Conservation (phyloP, 1,140 invertebrate species). For the Caenorhabditis tropicalis region DNA sequence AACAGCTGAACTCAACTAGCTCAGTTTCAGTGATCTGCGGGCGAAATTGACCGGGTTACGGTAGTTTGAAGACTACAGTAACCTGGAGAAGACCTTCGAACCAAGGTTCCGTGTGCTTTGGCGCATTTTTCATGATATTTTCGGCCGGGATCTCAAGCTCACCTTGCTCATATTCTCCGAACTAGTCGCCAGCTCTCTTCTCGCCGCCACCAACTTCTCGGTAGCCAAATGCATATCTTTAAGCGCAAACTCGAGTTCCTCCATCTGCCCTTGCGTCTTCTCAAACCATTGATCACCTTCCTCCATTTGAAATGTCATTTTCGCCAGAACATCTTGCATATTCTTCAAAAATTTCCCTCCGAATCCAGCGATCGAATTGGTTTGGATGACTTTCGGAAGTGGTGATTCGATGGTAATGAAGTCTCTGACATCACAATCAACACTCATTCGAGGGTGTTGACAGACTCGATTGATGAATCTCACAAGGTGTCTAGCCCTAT, state of each 20-base stretch:
- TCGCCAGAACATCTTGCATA: slow-evolving; percentile 79
- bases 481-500: slow-evolving; percentile 87
- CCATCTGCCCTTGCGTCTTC: slow-evolving; percentile 89
- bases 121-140: too few species aligned
- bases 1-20: too few species aligned
- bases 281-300: slow-evolving; percentile 99
- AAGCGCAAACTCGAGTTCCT: slow-evolving; percentile 87
- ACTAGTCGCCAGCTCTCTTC: slow-evolving; percentile 83
- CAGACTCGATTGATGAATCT: slow-evolving; percentile 89
- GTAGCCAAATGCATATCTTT: slow-evolving; percentile 86
- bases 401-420: slow-evolving; percentile 85
- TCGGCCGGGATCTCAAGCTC: too few species aligned
- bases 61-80: too few species aligned
- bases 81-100: too few species aligned
- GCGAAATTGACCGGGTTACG: too few species aligned
- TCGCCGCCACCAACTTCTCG: slow-evolving; percentile 84
- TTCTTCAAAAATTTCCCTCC: slow-evolving; percentile 92
- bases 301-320: slow-evolving; percentile 99
- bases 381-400: slow-evolving; percentile 91
- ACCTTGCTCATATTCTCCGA: slow-evolving; percentile 86
- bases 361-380: slow-evolving; percentile 92
- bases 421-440: slow-evolving; percentile 92
- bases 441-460: slow-evolving; percentile 84
- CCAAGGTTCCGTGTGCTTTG: too few species aligned
- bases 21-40: too few species aligned